Conservation (phyloP, 2,888 invertebrate genomes). For the Orchesella flavescens region DNA sequence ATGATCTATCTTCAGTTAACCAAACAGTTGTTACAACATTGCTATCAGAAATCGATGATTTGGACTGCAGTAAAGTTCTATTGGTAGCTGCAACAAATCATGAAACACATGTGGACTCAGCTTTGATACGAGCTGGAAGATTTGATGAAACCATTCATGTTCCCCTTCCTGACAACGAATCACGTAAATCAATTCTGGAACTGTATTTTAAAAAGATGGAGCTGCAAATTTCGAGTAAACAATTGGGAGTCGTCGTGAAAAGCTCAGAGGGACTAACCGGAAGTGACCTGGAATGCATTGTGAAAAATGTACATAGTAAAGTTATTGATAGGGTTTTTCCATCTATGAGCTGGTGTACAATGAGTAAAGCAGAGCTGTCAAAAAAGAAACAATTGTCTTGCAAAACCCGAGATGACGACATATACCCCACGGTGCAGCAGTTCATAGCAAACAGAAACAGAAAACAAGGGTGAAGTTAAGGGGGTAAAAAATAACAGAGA, state of each 20-base stretch:
- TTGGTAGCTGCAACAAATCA: slow-evolving; percentile 25
- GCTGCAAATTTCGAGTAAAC: background rate
- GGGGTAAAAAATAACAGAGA: too few relatives aligned
- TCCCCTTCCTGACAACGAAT: background rate
- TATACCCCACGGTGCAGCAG: too few relatives aligned
- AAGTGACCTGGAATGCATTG: background rate
- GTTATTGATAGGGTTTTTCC: background rate
- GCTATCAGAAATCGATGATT: background rate
- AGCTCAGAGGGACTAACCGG: background rate
- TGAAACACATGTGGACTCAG: background rate
- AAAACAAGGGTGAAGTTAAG: too few relatives aligned
- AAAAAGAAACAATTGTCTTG: too few relatives aligned
- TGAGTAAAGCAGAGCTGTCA: too few relatives aligned
- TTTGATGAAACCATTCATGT: slow-evolving; percentile 1
- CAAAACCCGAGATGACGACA: too few relatives aligned
- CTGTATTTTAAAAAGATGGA: background rate
- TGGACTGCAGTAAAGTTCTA: background rate
- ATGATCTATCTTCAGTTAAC: background rate
- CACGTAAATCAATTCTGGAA: background rate
- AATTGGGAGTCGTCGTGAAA: background rate
- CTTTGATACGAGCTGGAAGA: slow-evolving; percentile 15
- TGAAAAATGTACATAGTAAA: background rate
- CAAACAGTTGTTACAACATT: background rate
- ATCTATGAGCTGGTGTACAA: background rate
- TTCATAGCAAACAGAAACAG: too few relatives aligned